Conservation (phyloP, 1,140 invertebrate genomes). For the Triops cancriformis region DNA sequence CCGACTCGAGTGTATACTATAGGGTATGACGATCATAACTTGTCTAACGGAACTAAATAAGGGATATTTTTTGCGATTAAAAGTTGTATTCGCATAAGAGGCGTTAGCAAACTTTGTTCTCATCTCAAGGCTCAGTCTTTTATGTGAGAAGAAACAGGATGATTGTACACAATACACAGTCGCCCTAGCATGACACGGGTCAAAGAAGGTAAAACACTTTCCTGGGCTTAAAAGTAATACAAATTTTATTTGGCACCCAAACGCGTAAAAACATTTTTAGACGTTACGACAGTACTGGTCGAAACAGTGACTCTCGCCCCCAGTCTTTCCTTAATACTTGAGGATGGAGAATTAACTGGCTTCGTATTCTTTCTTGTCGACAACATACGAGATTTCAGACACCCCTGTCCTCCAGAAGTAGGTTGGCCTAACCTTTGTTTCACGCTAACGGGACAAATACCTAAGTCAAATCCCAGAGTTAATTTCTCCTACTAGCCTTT, state of each 20-base stretch:
- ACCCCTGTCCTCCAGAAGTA: not conserved
- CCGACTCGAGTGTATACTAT: too few relatives aligned
- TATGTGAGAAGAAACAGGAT: not conserved
- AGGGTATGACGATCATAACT: too few relatives aligned
- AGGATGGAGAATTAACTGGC: not conserved
- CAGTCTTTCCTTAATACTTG: not conserved
- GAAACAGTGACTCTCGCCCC: not conserved
- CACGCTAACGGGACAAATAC: not conserved
- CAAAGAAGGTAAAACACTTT: not conserved
- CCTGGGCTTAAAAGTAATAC: not conserved
- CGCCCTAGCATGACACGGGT: not conserved
- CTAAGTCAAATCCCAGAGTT: not conserved
- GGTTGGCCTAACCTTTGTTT: not conserved
- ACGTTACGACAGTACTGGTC: not conserved
- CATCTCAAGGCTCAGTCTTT: not conserved
- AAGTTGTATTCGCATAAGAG: not conserved
- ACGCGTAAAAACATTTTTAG: not conserved
- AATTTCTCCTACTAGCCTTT: not conserved
- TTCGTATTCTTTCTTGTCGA: not conserved
- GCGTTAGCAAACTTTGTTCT: not conserved
- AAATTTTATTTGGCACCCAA: not conserved
- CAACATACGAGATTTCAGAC: not conserved
- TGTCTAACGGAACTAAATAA: too few relatives aligned
- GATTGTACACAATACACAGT: slow-evolving; percentile 1
- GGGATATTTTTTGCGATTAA: not conserved